Evolutionary conservation across 2,888 invertebrate genomes (phyloP).

Genomic region (Conops quadrifasciatus): DNA sequence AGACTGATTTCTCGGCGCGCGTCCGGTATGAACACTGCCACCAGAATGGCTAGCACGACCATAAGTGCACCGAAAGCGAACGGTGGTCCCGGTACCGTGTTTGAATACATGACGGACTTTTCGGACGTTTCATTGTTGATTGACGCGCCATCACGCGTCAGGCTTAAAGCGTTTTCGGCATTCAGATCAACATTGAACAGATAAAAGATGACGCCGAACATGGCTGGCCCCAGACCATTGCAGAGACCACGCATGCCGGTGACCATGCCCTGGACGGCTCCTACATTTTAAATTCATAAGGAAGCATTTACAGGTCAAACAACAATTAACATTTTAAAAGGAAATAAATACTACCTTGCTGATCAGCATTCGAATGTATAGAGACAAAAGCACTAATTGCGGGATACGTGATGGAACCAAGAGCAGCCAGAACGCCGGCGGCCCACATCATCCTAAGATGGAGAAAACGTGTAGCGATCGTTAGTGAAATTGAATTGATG

Average conservation of each 20-base stretch:
- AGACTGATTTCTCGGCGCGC: conserved; percentile 64
- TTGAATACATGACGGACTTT: conserved; percentile 61
- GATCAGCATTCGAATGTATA: conserved; percentile 95
- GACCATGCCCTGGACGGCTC: conserved; percentile 95
- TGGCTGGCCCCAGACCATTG: conserved; percentile 97
- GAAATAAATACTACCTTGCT: too few species aligned
- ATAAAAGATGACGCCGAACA: conserved; percentile 98
- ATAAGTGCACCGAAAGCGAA: conserved; percentile 97
- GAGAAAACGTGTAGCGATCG: background rate
- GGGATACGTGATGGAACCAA: conserved; percentile 97
- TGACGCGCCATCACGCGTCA: background rate
- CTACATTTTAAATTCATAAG: conserved; percentile 61
- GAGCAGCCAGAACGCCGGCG: conserved; percentile 93
- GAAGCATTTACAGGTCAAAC: too few species aligned
- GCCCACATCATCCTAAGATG: conserved; percentile 95
- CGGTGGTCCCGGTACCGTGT: conserved; percentile 95
- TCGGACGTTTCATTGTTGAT: conserved; percentile 42
- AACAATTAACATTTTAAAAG: too few species aligned
- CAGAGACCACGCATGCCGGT: conserved; percentile 98
- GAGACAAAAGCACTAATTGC: conserved; percentile 99
- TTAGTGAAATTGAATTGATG: background rate
- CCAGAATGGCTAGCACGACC: conserved; percentile 93
- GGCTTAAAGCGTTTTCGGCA: conserved; percentile 69
- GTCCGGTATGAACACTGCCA: conserved; percentile 87
- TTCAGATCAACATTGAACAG: conserved; percentile 97